phyloP scores from a whole-genome alignment of 64 coral and sea anemone genomes.

The Dendronephthya gigantea region DNA sequence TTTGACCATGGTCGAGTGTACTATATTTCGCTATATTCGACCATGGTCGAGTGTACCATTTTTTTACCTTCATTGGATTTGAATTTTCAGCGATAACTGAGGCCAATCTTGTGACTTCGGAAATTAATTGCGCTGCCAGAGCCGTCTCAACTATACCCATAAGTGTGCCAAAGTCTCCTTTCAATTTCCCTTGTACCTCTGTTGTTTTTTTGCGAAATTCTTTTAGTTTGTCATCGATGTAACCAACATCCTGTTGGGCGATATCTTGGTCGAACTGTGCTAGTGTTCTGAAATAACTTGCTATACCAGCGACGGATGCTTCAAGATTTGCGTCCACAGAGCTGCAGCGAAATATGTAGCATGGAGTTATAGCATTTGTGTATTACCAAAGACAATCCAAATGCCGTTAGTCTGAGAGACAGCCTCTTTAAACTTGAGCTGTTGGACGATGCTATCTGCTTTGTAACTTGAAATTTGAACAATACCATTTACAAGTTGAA shows the following conservation, averaged over 20 bases:
- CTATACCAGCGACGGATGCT: not conserved
- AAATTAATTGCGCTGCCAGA: not conserved
- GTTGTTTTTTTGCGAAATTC: constrained; percentile 15
- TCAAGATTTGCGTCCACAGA: constrained; percentile 25
- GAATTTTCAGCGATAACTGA: constrained; percentile 18
- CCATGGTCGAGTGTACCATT: too few species aligned
- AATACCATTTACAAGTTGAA: too few species aligned
- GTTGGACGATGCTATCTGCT: too few species aligned
- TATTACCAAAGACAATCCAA: not conserved
- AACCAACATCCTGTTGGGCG: constrained; percentile 29
- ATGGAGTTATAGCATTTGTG: not conserved
- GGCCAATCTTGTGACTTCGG: constrained; percentile 9
- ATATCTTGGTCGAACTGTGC: constrained; percentile 50
- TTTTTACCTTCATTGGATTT: constrained; percentile 29
- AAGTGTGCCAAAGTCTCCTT: constrained; percentile 7
- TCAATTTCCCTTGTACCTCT: not conserved
- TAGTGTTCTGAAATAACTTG: constrained; percentile 14
- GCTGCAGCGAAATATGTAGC: constrained; percentile 11
- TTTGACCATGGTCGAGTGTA: too few species aligned
- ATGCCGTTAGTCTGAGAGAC: not conserved
- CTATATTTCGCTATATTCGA: too few species aligned
- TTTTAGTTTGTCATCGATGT: constrained; percentile 26
- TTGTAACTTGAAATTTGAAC: too few species aligned
- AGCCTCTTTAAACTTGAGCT: too few species aligned
- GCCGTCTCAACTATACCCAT: not conserved